Conservation (phyloP, 2,888 invertebrate species). For the Ametastegia equiseti region DNA sequence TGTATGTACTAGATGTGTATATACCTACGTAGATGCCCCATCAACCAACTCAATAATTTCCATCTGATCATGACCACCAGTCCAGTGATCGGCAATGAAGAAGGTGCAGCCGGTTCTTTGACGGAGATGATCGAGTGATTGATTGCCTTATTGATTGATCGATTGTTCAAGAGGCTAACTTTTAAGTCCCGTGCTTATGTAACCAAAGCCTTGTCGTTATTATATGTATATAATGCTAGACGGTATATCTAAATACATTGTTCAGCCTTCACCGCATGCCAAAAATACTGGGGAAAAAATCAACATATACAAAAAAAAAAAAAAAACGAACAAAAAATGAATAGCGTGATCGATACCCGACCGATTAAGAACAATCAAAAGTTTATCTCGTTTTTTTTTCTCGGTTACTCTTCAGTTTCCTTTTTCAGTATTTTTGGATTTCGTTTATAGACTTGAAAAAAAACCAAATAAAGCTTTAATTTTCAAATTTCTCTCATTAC, state of each 20-base stretch:
- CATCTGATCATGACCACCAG: background rate
- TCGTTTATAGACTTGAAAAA: background rate
- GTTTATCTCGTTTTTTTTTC: background rate
- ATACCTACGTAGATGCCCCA: background rate
- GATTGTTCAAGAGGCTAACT: slow-evolving; percentile 15
- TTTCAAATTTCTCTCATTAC: too few relatives aligned
- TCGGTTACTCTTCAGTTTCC: background rate
- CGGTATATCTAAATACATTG: background rate
- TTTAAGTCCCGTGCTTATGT: background rate
- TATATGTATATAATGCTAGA: background rate
- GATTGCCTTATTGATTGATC: slow-evolving; percentile 36
- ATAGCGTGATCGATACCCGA: slow-evolving; percentile 8
- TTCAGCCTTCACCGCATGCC: background rate
- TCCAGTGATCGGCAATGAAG: background rate
- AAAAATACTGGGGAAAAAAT: background rate
- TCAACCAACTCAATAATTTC: background rate
- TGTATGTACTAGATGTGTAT: background rate
- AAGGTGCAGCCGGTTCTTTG: background rate
- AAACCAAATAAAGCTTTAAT: too few relatives aligned
- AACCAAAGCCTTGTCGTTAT: background rate
- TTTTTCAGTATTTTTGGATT: background rate
- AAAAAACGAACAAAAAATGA: background rate
- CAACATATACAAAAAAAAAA: background rate
- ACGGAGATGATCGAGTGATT: slow-evolving; percentile 27
- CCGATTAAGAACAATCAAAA: background rate